Evolutionary conservation across 2,797 vertebrate genomes (phyloP), one percentile per base, ranked within the genome.

Genomic region (Acrossocheilus wenchowensis): DNA sequence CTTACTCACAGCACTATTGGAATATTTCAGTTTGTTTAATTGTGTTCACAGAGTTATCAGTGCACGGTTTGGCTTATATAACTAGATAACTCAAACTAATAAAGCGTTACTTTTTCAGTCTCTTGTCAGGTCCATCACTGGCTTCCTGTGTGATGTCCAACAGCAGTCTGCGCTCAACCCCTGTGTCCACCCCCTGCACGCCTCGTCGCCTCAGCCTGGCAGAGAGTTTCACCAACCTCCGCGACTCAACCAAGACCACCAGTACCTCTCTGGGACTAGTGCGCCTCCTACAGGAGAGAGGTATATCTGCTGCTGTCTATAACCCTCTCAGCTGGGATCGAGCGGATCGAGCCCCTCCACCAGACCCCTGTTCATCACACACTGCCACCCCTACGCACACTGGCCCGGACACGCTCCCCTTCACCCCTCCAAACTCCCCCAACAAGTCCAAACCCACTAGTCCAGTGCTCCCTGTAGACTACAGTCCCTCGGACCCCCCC

Each of bases 211-310:
- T 97, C 91, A 99, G 98, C 85, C 90, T 98, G 87, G 96, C 96
- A 0, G 98, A 99, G 91, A 99, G 98, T 92, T 99, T 97, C 93
- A 99, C 98, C 84, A 99, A 99, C 91, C 89, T 96, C 57, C 95
- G 98, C 0, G 98, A 99, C 93, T 97, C 97, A 90, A 99, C 98
- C 0, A 98, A 96, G 2, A 99, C 98, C 1, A 99, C 97, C 95
- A 99, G 98, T 94, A 99, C 97, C 0, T 99, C 98, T 12, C 94
- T 99, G 62, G 98, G 98, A 66, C 95, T 99, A 81, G 98, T 98
- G 91, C 96, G 94, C 92, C 96, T 98, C 87, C 94, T 99, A 91
- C 97, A 97, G 93, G 98, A 99, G 87, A 93, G 88, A 10, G 98
- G 98, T 62, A 99, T 99, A 89, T 99, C 97, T 0, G 97, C 98